These are phyloP conservation scores for Muntiacus muntjak DNA, from an alignment of 2,113 vertebrate genomes.

Conservation along the genomic window DNA sequence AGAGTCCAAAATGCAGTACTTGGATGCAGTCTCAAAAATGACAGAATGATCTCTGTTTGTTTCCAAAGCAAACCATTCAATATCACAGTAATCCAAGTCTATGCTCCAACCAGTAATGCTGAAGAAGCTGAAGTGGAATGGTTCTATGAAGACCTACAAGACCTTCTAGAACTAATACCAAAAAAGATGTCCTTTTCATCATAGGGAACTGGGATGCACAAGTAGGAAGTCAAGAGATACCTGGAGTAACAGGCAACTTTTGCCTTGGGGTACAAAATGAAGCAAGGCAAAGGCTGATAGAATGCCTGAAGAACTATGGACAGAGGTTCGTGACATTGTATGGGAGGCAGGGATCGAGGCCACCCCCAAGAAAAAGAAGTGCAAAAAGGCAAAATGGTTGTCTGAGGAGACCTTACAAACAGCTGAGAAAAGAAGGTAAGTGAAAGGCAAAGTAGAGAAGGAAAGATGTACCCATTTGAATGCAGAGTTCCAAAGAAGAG, in stretches of 20 bases:
- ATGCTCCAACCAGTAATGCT: neutral
- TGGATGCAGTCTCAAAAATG: neutral
- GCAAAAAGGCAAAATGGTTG: neutral
- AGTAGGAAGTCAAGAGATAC: neutral
- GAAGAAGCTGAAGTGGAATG: neutral
- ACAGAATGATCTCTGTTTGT: neutral
- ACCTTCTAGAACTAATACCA: neutral
- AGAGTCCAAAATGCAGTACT: neutral
- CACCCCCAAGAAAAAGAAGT: neutral
- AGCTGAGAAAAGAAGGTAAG: neutral
- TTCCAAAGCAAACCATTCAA: neutral
- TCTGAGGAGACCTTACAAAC: neutral
- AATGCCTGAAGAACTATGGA: neutral
- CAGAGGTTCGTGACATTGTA: neutral
- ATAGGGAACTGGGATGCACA: neutral
- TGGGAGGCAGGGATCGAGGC: neutral
- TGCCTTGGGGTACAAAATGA: neutral
- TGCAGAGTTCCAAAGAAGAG: neutral
- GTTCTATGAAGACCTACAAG: neutral
- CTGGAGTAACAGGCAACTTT: neutral
- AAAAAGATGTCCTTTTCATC: neutral
- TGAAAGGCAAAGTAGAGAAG: neutral
- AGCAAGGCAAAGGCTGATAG: neutral
- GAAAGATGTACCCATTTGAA: neutral
- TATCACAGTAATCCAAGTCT: neutral